Evolutionary conservation across 2,113 vertebrate species (phyloP), one percentile per base, ranked within the genome.

Genomic region (Sturnus vulgaris): DNA sequence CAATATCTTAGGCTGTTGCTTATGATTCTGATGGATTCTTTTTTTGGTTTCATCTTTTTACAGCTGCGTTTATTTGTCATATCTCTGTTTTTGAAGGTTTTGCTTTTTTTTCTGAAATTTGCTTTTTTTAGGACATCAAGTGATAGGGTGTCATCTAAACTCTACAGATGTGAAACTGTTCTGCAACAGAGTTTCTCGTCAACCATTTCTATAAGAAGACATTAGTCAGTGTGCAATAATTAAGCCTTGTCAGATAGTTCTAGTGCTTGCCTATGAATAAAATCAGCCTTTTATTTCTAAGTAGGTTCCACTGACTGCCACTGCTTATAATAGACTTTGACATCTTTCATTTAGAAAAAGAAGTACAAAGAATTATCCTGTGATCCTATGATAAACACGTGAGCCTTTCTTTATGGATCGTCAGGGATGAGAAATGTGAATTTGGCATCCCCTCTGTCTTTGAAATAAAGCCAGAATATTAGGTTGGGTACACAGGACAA

Each of bases 381-480:
- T 96, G 95, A 96, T 96, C 93, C 78, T 84, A 86, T 95, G 88
- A 94, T 86, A 90, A 95, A 91, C 95, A 78, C 25, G 65, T 92
- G 90, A 95, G 86, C 53, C 60, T 53, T 75, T 60, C 88, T 96
- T 96, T 83, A 92, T 95, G 95, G 95, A 88, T 96, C 20, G 16
- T 5, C 90, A 86, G 60, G 88, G 82, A 89, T 95, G 92, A 94
- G 93, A 96, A 95, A 96, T 95, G 94, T 90, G 94, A 90, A 71
- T 88, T 90, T 95, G 94, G 92, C 88, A 86, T 61, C 52, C 52
- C 25, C 57, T 78, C 61, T 23, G 49, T 70, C 82, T 93, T 90
- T 95, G 92, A 93, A 95, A 90, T 88, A 71, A 66, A 9, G 76
- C 92, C 91, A 93, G 31, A 9, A 23, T 4, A 47, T 93, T 93